Percentiles rank a stretch among this genome's conserved stretches.
These are phyloP conservation scores for Notolepis coatsorum DNA, from an alignment of 2,797 vertebrate species.

Conservation along the genomic window DNA sequence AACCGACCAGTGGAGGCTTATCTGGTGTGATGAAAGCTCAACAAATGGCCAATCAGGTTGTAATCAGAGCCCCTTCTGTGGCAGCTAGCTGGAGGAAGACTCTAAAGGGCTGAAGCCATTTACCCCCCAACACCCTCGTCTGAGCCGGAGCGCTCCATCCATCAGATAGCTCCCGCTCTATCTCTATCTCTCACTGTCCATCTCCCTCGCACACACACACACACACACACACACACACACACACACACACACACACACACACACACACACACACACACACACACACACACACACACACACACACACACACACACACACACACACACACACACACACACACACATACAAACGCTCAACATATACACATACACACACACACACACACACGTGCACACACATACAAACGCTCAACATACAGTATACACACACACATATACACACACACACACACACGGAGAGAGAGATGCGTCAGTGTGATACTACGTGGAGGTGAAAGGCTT, in stretches of 20 bases:
- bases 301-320: background rate
- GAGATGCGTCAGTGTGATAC: background rate
- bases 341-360: conserved; percentile 4
- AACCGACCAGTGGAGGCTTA: conserved; percentile 14
- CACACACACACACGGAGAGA: conserved; percentile 4
- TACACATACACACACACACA: conserved; percentile 5
- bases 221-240: conserved; percentile 1
- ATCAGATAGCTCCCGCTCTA: no score
- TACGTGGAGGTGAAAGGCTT: conserved; percentile 19
- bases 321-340: background rate
- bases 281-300: conserved; percentile 8
- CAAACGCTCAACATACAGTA: background rate
- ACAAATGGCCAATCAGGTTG: conserved; percentile 63
- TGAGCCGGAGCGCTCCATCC: no score
- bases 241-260: background rate
- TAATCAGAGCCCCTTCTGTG: conserved; percentile 63
- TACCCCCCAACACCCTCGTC: conserved; percentile 33
- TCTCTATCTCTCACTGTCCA: no score
- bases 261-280: background rate
- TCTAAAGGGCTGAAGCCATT: conserved; percentile 20
- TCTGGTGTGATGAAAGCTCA: conserved; percentile 42
- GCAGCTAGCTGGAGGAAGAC: no score
- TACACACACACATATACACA: conserved; percentile 1
- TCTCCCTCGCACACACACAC: background rate
- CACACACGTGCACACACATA: background rate